Conservation (phyloP, 2,113 vertebrate genomes). For the Zootoca vivipara region DNA sequence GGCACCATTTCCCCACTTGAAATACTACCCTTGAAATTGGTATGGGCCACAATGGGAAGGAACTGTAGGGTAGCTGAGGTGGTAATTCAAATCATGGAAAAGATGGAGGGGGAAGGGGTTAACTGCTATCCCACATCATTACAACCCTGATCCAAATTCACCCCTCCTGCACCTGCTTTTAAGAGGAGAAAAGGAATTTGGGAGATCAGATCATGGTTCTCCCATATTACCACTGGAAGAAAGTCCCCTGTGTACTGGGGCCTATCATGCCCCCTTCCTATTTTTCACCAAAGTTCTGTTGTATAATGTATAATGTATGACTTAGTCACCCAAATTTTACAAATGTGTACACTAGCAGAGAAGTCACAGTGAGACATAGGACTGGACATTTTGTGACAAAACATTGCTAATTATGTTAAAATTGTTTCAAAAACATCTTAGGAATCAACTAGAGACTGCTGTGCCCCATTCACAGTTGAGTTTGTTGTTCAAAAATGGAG, state of each 20-base stretch:
- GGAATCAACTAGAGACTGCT: neutral
- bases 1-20: neutral
- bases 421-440: neutral
- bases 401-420: neutral
- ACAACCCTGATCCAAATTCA: neutral
- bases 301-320: neutral
- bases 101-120: neutral
- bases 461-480: too few species aligned
- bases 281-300: neutral
- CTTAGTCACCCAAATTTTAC: neutral
- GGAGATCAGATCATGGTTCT: neutral
- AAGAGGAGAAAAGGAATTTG: neutral
- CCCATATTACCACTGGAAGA: neutral
- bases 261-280: neutral
- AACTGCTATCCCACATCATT: neutral
- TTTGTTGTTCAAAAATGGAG: neutral
- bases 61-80: neutral
- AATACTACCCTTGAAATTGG: neutral
- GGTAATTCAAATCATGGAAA: neutral
- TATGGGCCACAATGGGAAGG: neutral
- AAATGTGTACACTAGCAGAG: neutral
- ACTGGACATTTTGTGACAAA: neutral
- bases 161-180: neutral
- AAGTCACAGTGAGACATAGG: neutral
- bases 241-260: neutral